phyloP scores from a whole-genome alignment of 2,113 vertebrate genomes.

The Pungitius pungitius region DNA sequence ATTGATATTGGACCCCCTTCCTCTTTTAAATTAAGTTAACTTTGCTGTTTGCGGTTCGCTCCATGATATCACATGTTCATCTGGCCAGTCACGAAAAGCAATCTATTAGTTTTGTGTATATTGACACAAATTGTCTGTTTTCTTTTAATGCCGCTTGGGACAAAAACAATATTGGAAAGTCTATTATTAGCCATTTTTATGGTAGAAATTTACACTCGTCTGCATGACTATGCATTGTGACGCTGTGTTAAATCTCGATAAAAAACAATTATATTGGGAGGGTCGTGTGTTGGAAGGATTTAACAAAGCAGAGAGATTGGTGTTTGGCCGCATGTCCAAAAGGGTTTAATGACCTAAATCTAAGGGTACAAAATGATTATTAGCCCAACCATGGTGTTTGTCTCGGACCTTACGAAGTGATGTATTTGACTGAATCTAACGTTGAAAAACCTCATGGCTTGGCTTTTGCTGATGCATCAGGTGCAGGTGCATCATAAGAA shows the following conservation, averaged over 20 bases:
- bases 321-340: not conserved
- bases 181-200: not conserved
- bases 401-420: too few relatives aligned
- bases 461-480: too few relatives aligned
- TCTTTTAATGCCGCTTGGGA: not conserved
- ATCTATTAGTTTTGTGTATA: not conserved
- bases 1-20: slow-evolving; percentile 1
- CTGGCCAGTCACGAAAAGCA: not conserved
- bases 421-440: too few relatives aligned
- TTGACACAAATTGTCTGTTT: not conserved
- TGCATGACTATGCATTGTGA: not conserved
- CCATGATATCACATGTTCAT: not conserved
- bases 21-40: slow-evolving; percentile 23
- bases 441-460: too few relatives aligned
- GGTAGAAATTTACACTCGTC: not conserved
- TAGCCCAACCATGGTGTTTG: too few relatives aligned
- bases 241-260: not conserved
- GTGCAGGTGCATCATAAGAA: too few relatives aligned
- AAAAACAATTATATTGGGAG: not conserved
- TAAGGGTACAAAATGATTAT: too few relatives aligned
- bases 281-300: not conserved
- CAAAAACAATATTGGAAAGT: not conserved
- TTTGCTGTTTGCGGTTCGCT: slow-evolving; percentile 8
- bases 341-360: not conserved
- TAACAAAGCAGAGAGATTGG: not conserved